A percentile compares a stretch with the other conserved stretches of the same genome.
These are phyloP conservation scores for Gonioctena quinquepunctata DNA, from an alignment of 1,140 invertebrate species.

Conservation along the genomic window DNA sequence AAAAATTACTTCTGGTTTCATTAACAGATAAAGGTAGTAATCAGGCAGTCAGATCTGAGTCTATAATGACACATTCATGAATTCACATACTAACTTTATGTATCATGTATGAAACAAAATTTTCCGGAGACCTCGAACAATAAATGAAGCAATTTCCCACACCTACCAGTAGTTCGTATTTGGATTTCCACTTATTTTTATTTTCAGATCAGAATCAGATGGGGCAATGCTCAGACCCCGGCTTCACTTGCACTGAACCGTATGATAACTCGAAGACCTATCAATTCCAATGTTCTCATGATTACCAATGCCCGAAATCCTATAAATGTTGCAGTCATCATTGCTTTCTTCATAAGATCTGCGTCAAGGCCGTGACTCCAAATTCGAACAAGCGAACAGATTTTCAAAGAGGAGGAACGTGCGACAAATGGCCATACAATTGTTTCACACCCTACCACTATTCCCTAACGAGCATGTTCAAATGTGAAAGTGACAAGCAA, in stretches of 20 bases:
- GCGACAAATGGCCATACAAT: neutral
- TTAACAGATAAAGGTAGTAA: no score
- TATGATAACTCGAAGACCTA: neutral
- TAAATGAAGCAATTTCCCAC: no score
- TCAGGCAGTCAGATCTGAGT: no score
- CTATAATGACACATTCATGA: no score
- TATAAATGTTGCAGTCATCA: conserved; percentile 4
- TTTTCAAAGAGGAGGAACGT: neutral
- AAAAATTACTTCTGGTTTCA: no score
- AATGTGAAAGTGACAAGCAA: neutral
- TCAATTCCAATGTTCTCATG: conserved; percentile 5
- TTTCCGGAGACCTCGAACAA: no score
- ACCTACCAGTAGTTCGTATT: no score
- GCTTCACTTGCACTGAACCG: conserved; percentile 1
- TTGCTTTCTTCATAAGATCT: conserved; percentile 4
- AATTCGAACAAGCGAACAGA: neutral
- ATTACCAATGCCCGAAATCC: conserved; percentile 9
- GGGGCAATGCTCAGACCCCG: neutral
- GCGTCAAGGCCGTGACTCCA: neutral
- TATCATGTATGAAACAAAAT: no score
- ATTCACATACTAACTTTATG: no score
- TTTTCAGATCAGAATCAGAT: neutral
- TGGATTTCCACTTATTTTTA: no score
- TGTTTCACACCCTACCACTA: neutral
- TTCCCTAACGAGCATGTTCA: neutral